Evolutionary conservation across 1,140 invertebrate species (phyloP), one percentile per base, ranked within the genome.

Genomic region (Micrasema minimum): DNA sequence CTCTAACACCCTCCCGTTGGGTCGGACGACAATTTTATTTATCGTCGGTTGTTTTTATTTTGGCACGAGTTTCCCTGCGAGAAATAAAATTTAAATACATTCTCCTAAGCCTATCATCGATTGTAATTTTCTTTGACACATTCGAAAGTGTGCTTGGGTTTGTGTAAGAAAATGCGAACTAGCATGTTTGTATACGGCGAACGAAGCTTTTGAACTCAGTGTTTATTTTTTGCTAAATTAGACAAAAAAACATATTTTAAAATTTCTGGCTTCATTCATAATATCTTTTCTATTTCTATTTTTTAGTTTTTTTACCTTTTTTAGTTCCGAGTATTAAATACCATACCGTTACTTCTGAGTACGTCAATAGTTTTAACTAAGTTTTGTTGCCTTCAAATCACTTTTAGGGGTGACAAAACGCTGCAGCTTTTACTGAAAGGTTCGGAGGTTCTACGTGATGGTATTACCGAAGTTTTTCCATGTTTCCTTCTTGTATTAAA

Each of bases 361-460:
- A n/a, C n/a, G n/a, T n/a, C n/a, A n/a, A n/a, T n/a, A n/a, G n/a
- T n/a, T n/a, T n/a, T n/a, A n/a, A n/a, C n/a, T 31, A 31, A 31
- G 26, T 31, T 31, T 16, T 20, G 9, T 14, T 48, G 20, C 22
- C 46, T 64, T 41, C 48, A 41, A 67, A 43, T 67, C 37, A 67
- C 26, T 67, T 67, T 67, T 67, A 57, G 37, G 57, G 66, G 45
- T 67, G 66, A 67, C 66, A 67, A 67, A 31, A 55, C 66, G 50
- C 37, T 45, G 41, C 45, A 64, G 23, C 38, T 12, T 41, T 43
- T 18, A 20, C 45, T 41, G 20, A 37, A 64, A 46, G 22, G 61
- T 45, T 43, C 6, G 51, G 51, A 5, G 26, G n/a, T 14, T 31
- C 7, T 53, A 66, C 64, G 64, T 66, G 64, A 66, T 46, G 64